Percentiles rank a stretch among this genome's conserved stretches.
These are phyloP conservation scores for Elegia similella DNA, from an alignment of 2,888 invertebrate species.

Conservation along the genomic window DNA sequence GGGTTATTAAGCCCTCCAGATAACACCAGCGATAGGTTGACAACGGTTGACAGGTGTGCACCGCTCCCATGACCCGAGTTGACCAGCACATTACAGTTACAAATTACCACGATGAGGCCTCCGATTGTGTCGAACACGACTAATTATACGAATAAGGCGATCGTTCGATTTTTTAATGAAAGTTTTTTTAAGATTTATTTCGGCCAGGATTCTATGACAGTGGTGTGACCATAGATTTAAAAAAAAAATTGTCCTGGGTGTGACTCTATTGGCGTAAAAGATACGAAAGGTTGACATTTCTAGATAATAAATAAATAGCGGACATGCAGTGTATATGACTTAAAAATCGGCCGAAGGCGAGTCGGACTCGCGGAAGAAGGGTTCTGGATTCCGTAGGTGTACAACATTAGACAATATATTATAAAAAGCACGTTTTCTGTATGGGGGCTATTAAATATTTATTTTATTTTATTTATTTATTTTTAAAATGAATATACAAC, in stretches of 20 bases:
- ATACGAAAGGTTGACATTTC: background rate
- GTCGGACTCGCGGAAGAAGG: too few species aligned
- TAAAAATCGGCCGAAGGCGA: too few species aligned
- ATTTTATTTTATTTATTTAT: too few species aligned
- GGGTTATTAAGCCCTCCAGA: slow-evolving; percentile 53
- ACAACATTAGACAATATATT: too few species aligned
- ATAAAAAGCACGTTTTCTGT: too few species aligned
- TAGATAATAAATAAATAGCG: too few species aligned
- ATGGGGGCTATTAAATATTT: too few species aligned
- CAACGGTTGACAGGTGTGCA: slow-evolving; percentile 60
- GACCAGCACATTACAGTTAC: slow-evolving; percentile 36
- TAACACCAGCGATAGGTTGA: slow-evolving; percentile 52
- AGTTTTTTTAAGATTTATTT: background rate
- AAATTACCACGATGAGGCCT: slow-evolving; percentile 10
- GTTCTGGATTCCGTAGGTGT: too few species aligned
- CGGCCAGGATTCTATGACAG: background rate
- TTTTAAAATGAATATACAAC: too few species aligned
- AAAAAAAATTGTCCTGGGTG: too few species aligned
- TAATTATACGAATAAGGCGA: slow-evolving; percentile 5
- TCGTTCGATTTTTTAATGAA: slow-evolving; percentile 2
- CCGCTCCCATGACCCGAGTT: slow-evolving; percentile 58
- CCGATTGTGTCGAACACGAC: slow-evolving; percentile 10
- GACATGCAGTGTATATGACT: too few species aligned
- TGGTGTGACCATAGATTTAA: too few species aligned
- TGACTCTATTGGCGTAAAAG: background rate